Evolutionary conservation across 2,888 invertebrate genomes (phyloP).

Genomic region (Exocentrus adspersus): DNA sequence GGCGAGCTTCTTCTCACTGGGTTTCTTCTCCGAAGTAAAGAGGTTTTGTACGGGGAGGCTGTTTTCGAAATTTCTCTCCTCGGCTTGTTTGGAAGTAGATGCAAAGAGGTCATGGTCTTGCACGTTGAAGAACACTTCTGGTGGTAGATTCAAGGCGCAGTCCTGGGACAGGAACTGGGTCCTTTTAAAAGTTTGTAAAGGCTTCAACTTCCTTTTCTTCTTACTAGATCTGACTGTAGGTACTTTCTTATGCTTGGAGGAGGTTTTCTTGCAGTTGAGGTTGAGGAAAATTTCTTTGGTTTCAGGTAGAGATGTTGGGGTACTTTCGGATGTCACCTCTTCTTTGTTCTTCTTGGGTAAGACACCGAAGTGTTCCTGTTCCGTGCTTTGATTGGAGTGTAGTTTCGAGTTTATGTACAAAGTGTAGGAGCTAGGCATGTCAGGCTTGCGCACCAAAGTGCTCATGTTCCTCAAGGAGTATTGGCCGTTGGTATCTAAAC

Average conservation of each 20-base stretch:
- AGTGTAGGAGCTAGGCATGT: background rate
- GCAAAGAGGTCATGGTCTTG: background rate
- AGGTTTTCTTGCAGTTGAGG: background rate
- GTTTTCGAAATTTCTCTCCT: too few relatives aligned
- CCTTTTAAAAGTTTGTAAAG: background rate
- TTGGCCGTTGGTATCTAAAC: background rate
- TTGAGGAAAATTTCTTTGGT: background rate
- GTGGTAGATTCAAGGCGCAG: conserved; percentile 2
- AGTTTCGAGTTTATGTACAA: background rate
- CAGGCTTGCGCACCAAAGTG: background rate
- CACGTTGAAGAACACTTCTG: background rate
- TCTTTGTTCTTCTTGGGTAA: background rate
- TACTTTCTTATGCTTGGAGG: background rate
- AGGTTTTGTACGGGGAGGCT: too few relatives aligned
- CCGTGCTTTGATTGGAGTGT: background rate
- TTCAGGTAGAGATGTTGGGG: background rate
- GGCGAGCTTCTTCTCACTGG: too few relatives aligned
- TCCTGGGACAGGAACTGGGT: background rate
- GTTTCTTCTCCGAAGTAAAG: too few relatives aligned
- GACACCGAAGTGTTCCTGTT: background rate
- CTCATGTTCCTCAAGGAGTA: background rate
- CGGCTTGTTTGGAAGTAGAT: too few relatives aligned
- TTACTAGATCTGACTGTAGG: background rate
- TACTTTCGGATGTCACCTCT: background rate
- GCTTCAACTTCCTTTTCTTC: background rate